Evolutionary conservation across 2,113 vertebrate genomes (phyloP).

Genomic region (Polyodon spathula): DNA sequence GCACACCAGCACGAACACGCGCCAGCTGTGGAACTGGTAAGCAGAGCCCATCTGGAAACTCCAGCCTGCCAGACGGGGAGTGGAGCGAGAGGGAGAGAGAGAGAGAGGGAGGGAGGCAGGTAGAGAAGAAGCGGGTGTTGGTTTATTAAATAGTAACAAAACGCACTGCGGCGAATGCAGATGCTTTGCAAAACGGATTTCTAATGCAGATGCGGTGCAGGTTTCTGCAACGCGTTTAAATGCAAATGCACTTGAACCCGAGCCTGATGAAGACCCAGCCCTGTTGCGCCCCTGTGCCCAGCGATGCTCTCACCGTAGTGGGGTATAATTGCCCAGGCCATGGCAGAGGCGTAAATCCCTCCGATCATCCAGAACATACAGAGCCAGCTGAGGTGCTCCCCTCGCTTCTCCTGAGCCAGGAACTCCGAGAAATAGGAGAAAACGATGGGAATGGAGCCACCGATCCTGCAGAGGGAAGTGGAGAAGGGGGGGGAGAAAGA

Average conservation of each 20-base stretch:
- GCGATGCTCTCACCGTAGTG: slow-evolving; percentile 86
- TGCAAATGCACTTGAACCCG: no score
- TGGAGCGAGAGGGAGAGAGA: rapidly evolving
- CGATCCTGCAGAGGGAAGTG: slow-evolving; percentile 61
- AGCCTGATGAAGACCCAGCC: no score
- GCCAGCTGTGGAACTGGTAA: slow-evolving; percentile 98
- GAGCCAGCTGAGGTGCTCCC: slow-evolving; percentile 95
- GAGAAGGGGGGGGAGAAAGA: slow-evolving; percentile 9
- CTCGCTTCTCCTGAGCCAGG: slow-evolving; percentile 92
- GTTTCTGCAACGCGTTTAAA: no score
- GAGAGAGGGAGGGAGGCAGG: neutral
- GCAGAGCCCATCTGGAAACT: slow-evolving; percentile 98
- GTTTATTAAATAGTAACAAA: neutral
- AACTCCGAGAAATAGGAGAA: slow-evolving; percentile 98
- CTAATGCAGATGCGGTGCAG: no score
- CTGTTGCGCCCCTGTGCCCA: no score
- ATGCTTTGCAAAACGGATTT: no score
- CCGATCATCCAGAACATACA: slow-evolving; percentile 99
- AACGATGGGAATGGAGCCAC: slow-evolving; percentile 91
- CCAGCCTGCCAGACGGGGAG: slow-evolving; percentile 61
- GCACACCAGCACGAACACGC: slow-evolving; percentile 92
- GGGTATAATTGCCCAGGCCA: slow-evolving; percentile 98
- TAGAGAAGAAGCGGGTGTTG: slow-evolving; percentile 10
- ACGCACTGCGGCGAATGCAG: no score
- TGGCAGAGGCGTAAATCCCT: slow-evolving; percentile 89